Evolutionary conservation across 2,113 vertebrate species (phyloP), one percentile per base, ranked within the genome.

Genomic region (Oryzias melastigma): DNA sequence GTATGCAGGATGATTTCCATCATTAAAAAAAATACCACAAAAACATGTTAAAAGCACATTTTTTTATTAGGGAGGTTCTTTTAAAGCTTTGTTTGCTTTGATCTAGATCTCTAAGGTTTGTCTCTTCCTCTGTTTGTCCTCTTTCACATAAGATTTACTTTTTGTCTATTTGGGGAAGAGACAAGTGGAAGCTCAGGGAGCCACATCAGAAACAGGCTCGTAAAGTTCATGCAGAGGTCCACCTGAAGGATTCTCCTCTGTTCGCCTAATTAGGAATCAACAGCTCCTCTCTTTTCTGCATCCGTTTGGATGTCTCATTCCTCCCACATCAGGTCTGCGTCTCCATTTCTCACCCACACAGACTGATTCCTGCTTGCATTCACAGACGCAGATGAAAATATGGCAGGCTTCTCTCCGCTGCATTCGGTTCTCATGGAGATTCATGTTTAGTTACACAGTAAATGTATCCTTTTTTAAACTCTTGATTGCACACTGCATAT

Each of bases 271-370:
- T 55, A 58, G 64, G 65, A 69, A 52, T 40, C 53, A 27, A 27
- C 53, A 20, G 55, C 48, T 47, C 22, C 40, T 41, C 45, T 69
- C 69, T 29, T 71, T 13, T 18, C 60, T 63, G 52, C 22, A 73
- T 52, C 79, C 62, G 63, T 84, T 61, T 61, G 52, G 58, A 79
- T 20, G 61, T 78, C 57, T 78, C 70, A 58, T 76, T 27, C 62
- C 68, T 67, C 75, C 67, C 75, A 72, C 73, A 45, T 56, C 58
- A 42, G 63, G 68, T 74, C 62, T 78, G 63, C 46, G 42, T 78
- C 70, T 83, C 67, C 42, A 42, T 62, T 50, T 52, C 40, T 78
- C 72, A 72, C 81, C 71, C 81, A 84, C 83, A 68, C 82, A 71
- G 35, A 54, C 56, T 51, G 51, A 60, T 62, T 73, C 58, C 20